phyloP scores from a whole-genome alignment of 2,113 vertebrate genomes.

The Seriola rivoliana region DNA sequence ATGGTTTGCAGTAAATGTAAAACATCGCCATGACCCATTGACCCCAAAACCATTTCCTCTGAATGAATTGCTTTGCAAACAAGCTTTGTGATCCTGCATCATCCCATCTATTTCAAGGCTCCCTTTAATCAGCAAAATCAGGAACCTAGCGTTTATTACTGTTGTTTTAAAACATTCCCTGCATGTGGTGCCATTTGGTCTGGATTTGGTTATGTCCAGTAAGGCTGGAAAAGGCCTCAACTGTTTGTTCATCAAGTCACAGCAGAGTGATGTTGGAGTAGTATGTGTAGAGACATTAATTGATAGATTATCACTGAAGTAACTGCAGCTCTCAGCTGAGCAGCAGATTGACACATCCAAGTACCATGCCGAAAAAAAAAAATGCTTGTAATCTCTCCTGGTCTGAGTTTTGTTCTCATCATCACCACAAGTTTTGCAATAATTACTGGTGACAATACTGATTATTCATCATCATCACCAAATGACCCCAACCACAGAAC shows the following conservation, averaged over 20 bases:
- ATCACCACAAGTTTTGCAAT: no score
- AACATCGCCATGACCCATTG: slow-evolving; percentile 65
- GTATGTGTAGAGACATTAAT: background rate
- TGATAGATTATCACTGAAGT: background rate
- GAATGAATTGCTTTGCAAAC: slow-evolving; percentile 55
- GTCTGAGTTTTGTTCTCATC: background rate
- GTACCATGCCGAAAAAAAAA: background rate
- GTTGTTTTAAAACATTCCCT: background rate
- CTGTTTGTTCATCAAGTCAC: background rate
- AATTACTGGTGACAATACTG: no score
- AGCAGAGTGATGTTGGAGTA: background rate
- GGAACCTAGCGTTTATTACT: background rate
- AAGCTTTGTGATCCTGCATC: slow-evolving; percentile 14
- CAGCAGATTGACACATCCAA: background rate
- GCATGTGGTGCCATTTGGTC: slow-evolving; percentile 1
- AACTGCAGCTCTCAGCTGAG: background rate
- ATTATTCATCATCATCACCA: no score
- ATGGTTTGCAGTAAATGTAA: slow-evolving; percentile 44
- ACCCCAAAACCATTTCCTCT: slow-evolving; percentile 70
- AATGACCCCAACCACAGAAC: no score
- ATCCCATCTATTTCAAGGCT: slow-evolving; percentile 18
- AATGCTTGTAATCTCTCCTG: background rate
- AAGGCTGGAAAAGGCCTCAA: background rate
- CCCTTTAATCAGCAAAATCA: slow-evolving; percentile 18
- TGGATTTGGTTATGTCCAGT: background rate